Evolutionary conservation across 2,888 invertebrate species (phyloP), one percentile per base, ranked within the genome.

Genomic region (Athripsodes cinereus): DNA sequence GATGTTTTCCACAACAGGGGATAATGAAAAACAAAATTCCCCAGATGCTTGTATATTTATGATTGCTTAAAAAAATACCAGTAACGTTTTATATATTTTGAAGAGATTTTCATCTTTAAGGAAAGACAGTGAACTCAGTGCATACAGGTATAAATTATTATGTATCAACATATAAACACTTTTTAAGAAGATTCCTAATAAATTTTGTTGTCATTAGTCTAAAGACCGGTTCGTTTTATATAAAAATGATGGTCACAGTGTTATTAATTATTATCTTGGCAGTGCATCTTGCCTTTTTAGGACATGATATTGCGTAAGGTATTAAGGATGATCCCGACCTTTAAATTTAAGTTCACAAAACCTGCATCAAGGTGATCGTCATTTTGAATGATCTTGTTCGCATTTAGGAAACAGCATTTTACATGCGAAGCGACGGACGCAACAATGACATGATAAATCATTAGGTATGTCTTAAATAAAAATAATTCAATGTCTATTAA

Each of bases 261-360:
- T 40, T n/a, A 40, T n/a, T 40, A 40, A 3, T 40, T 10, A 26
- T 26, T 26, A 26, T 26, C 26, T 26, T 10, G 10, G 10, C 3
- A 26, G 26, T 10, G 26, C 40, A 40, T 40, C 40, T 8, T 16
- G 13, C n/a, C 40, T 13, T 40, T 16, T 40, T 40, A 5, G 40
- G 40, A 40, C 40, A 5, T 3, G 2, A 13, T 10, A 26, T 61
- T 59, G 59, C 18, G 58, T 35, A 62, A 62, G 59, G 62, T 62
- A 54, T 35, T 16, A 20, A 47, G 54, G 57, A 51, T 57, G 49
- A 50, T 59, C 55, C 31, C 54, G 57, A 61, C 54, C 57, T 61
- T 61, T 55, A 31, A 53, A 46, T 55, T 47, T 35, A 53, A 61
- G 58, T 22, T 61, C 55, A 50, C 20, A 34, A 34, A 46, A 44